Percentiles rank a stretch among this genome's conserved stretches.
Evolutionary conservation across 2,113 vertebrate species (phyloP).

Genomic region (Gallinago media): DNA sequence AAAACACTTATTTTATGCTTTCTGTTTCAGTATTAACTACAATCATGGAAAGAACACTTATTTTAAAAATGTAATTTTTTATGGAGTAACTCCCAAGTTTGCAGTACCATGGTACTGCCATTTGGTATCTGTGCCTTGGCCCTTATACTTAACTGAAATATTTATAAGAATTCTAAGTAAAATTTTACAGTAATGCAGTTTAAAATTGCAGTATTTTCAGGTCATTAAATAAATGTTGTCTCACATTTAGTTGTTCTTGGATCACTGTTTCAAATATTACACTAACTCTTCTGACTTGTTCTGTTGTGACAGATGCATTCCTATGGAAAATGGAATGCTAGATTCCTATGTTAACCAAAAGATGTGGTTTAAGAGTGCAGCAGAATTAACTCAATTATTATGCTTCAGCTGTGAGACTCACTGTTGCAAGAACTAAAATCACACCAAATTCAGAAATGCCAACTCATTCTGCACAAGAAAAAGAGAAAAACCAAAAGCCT

Average conservation of each 20-base stretch:
- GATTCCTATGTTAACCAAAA: background rate
- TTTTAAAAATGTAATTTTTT: background rate
- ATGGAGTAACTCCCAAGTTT: background rate
- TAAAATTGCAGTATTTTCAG: background rate
- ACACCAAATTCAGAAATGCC: background rate
- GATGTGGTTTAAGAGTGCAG: background rate
- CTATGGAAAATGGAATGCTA: background rate
- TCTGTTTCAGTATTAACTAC: constrained; percentile 29
- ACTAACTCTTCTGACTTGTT: background rate
- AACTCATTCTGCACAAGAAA: background rate
- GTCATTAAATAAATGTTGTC: background rate
- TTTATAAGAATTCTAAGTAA: background rate
- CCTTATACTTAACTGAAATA: background rate
- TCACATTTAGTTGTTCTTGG: background rate
- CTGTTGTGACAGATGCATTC: background rate
- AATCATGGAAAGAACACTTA: background rate
- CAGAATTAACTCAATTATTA: background rate
- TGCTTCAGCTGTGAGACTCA: background rate
- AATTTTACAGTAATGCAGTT: background rate
- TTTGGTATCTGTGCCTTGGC: background rate
- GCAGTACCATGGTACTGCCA: background rate
- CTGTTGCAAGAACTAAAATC: background rate
- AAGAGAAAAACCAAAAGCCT: background rate
- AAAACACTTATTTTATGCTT: constrained; percentile 54
- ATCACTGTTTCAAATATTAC: background rate